phyloP scores from a whole-genome alignment of 1,140 invertebrate genomes.

The Macrobrachium nipponense region DNA sequence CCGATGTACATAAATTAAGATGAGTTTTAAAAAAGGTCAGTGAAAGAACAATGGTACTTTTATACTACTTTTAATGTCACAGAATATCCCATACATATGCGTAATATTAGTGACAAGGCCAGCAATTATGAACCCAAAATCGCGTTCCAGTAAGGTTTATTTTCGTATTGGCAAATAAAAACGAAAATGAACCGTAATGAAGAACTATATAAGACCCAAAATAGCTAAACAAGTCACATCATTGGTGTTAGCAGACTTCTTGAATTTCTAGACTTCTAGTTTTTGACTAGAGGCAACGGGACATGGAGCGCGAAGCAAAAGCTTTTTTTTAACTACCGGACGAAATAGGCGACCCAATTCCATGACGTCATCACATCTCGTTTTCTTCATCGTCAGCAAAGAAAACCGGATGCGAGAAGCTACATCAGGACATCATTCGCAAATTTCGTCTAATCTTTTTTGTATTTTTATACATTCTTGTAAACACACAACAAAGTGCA shows the following conservation, averaged over 20 bases:
- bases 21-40: too few relatives aligned
- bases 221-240: constrained; percentile 55
- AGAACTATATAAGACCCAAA: constrained; percentile 54
- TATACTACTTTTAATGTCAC: constrained; percentile 64
- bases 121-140: constrained; percentile 57
- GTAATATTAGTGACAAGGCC: constrained; percentile 63
- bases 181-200: constrained; percentile 62
- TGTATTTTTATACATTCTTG: constrained; percentile 31
- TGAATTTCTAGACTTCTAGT: constrained; percentile 53
- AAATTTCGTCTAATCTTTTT: constrained; percentile 20
- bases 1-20: too few relatives aligned
- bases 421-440: neutral
- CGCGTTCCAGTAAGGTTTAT: constrained; percentile 54
- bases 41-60: constrained; percentile 34
- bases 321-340: neutral
- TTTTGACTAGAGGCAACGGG: constrained; percentile 59
- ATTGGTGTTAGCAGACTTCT: constrained; percentile 52
- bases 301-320: constrained; percentile 48
- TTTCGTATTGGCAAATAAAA: constrained; percentile 51
- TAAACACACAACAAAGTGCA: constrained; percentile 60
- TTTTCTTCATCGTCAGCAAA: neutral
- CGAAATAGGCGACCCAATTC: constrained; percentile 2
- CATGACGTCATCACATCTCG: neutral
- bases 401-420: too few relatives aligned
- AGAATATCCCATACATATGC: constrained; percentile 64